Conservation (phyloP, 2,113 vertebrate genomes). For the Zootoca vivipara region DNA sequence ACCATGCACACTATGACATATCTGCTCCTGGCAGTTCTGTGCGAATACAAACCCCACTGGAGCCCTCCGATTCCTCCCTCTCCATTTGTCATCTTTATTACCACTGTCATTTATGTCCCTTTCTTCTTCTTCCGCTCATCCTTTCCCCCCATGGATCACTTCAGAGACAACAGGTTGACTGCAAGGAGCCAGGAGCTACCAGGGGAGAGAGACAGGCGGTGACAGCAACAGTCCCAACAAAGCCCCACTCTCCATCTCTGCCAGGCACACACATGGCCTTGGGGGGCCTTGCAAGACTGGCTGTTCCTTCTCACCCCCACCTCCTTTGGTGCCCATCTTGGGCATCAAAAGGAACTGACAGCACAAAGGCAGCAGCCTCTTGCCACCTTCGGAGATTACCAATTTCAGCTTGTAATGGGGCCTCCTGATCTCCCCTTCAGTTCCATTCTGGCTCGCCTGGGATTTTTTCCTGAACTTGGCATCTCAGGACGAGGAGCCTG, state of each 20-base stretch:
- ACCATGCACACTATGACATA: neutral
- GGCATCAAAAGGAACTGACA: neutral
- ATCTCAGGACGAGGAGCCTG: neutral
- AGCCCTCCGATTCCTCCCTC: neutral
- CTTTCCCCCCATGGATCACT: neutral
- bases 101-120: neutral
- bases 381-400: neutral
- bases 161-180: neutral
- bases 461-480: neutral
- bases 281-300: neutral
- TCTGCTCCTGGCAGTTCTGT: neutral
- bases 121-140: neutral
- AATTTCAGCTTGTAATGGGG: neutral
- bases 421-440: neutral
- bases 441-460: neutral
- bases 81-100: conserved; percentile 36
- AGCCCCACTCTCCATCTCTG: neutral
- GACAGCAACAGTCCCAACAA: neutral
- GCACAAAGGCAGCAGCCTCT: neutral
- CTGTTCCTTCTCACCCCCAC: neutral
- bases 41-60: conserved; percentile 30
- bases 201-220: neutral
- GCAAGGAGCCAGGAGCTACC: neutral
- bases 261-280: neutral
- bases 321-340: neutral